phyloP scores from a whole-genome alignment of 2,797 vertebrate species.

The Mormyrus hasselquistii region DNA sequence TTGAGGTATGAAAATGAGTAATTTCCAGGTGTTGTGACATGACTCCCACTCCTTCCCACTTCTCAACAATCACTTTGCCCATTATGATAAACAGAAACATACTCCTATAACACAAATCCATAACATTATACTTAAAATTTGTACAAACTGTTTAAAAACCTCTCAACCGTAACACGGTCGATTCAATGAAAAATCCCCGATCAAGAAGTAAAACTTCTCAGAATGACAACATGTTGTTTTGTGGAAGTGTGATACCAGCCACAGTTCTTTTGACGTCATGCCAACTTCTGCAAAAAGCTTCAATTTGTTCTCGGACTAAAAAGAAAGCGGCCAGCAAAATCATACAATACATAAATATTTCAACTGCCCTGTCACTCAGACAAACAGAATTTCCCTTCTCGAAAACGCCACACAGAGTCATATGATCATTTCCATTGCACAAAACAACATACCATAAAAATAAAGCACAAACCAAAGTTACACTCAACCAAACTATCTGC shows the following conservation, averaged over 20 bases:
- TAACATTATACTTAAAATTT: not conserved
- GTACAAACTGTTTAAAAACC: not conserved
- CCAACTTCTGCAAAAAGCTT: conserved; percentile 1
- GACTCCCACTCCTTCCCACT: conserved; percentile 27
- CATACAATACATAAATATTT: not conserved
- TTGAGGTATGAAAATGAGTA: conserved; percentile 39
- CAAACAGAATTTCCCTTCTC: not conserved
- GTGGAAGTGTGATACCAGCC: not conserved
- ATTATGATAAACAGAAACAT: conserved; percentile 22
- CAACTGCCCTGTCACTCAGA: not conserved
- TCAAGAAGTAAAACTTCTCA: conserved; percentile 9
- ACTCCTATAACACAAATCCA: not conserved
- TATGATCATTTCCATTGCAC: not conserved
- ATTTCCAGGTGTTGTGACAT: not conserved
- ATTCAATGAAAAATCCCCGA: not conserved
- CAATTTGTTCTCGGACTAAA: not conserved
- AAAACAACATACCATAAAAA: not conserved
- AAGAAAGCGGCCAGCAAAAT: not conserved
- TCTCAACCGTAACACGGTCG: not conserved
- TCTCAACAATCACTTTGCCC: conserved; percentile 29
- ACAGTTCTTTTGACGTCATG: conserved; percentile 1
- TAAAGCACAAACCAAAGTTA: not conserved
- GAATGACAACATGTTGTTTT: not conserved
- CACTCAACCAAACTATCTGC: not conserved
- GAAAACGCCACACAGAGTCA: not conserved